These are phyloP conservation scores for Pogona vitticeps DNA, from an alignment of 2,113 vertebrate species.

Conservation along the genomic window DNA sequence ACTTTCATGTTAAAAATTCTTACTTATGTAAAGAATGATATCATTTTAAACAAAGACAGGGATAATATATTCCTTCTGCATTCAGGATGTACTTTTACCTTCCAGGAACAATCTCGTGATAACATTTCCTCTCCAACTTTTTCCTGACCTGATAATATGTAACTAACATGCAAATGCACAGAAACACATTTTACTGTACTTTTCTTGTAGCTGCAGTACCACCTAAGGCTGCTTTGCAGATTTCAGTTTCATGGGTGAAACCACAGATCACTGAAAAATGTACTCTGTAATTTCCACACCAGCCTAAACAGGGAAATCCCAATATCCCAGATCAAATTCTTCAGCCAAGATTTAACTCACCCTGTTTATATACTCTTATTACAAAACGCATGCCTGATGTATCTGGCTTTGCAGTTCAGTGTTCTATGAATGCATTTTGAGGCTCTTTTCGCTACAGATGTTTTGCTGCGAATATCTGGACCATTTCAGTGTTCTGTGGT, in stretches of 20 bases:
- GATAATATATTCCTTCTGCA: neutral
- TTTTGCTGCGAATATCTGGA: neutral
- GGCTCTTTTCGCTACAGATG: neutral
- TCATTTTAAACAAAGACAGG: neutral
- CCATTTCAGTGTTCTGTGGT: neutral
- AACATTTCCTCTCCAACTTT: neutral
- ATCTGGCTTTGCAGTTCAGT: neutral
- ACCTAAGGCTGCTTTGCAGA: neutral
- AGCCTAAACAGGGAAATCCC: constrained; percentile 40
- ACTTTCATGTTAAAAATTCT: neutral
- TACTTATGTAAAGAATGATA: neutral
- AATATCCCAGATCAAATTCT: constrained; percentile 21
- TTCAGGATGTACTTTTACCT: neutral
- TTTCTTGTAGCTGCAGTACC: neutral
- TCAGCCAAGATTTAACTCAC: constrained; percentile 15
- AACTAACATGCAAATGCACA: neutral
- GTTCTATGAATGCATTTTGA: neutral
- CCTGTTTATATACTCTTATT: constrained; percentile 27
- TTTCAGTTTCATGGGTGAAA: constrained; percentile 8
- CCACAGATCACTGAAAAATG: neutral
- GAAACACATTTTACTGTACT: constrained; percentile 12
- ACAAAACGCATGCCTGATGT: neutral
- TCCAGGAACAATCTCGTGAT: neutral
- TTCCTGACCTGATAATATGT: neutral
- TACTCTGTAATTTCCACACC: constrained; percentile 2